Evolutionary conservation across 2,888 invertebrate species (phyloP), one percentile per base, ranked within the genome.

Genomic region (Sturmia bella): DNA sequence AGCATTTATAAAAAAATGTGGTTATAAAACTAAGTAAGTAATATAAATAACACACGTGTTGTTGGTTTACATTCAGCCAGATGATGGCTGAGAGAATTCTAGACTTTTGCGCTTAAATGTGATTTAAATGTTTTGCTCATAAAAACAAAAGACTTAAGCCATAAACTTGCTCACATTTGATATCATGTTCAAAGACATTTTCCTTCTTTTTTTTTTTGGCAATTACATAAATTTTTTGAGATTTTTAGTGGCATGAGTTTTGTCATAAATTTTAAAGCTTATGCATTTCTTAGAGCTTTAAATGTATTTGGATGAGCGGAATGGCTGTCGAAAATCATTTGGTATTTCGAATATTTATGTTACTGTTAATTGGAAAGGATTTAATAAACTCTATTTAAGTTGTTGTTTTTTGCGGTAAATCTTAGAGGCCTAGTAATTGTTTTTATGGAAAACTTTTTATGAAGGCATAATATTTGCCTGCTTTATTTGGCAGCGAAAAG

Each of bases 141-240:
- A 32, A 73, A 64, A 64, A 68, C 66, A 59, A 75, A 75, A 75
- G 75, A 68, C 66, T 68, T 75, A 57, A 66, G 57, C n/a, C n/a
- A 61, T 11, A 61, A 52, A 69, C 45, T 45, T 69, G 43, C 19
- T 45, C 21, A 11, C 7, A 15, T 21, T 43, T 12, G 19, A 37
- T 52, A 15, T n/a, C 6, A n/a, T 24, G 13, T 24, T 41, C 27
- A 12, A 13, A 41, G 54, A 43, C 17, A 39, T 54, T 11, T 45
- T 57, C 24, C 1, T 39, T 4, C 15, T 50, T 19, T 13, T 37
- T 19, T 3, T 39, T 13, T 48, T 48, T 59, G 7, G 45, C 11
- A 11, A 43, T 48, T 57, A 24, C 15, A 17, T n/a, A n/a, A n/a
- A n/a, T 12, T n/a, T 45, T 69, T 21, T n/a, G 27, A 15, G 12